phyloP scores from a whole-genome alignment of 2,113 vertebrate species.

The Podarcis cretensis region DNA sequence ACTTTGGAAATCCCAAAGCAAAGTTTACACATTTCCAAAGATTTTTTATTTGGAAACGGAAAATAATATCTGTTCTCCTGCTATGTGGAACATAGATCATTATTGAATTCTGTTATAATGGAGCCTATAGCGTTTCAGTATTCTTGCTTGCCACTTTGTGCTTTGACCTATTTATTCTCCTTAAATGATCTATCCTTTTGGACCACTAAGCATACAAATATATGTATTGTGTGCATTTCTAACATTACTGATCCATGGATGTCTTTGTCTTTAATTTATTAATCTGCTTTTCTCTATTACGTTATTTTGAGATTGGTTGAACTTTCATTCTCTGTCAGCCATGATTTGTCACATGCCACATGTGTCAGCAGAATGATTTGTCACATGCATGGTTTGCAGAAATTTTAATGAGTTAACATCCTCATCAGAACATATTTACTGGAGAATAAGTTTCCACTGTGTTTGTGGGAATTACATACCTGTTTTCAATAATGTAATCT shows the following conservation, averaged over 20 bases:
- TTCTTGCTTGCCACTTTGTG: neutral
- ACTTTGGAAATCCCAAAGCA: too few species aligned
- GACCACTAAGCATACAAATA: neutral
- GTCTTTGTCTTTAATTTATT: constrained; percentile 43
- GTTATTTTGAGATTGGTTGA: neutral
- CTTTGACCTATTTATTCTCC: constrained; percentile 13
- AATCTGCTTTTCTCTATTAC: constrained; percentile 30
- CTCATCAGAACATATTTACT: neutral
- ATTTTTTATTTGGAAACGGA: too few species aligned
- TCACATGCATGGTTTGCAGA: constrained; percentile 30
- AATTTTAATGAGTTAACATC: neutral
- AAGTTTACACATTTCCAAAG: too few species aligned
- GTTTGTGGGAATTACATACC: too few species aligned
- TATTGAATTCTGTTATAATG: too few species aligned
- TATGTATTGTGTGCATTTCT: neutral
- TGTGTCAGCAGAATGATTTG: neutral
- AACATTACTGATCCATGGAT: neutral
- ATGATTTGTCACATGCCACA: constrained; percentile 15
- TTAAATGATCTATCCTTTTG: neutral
- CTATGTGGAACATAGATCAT: too few species aligned
- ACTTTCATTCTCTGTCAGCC: neutral
- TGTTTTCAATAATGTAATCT: neutral
- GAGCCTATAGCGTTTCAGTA: neutral
- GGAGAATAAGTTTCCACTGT: neutral
- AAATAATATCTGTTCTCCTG: too few species aligned